A percentile compares a stretch with the other conserved stretches of the same genome.
Conservation (phyloP, 2,113 vertebrate species). For the Ibidorhyncha struthersii region DNA sequence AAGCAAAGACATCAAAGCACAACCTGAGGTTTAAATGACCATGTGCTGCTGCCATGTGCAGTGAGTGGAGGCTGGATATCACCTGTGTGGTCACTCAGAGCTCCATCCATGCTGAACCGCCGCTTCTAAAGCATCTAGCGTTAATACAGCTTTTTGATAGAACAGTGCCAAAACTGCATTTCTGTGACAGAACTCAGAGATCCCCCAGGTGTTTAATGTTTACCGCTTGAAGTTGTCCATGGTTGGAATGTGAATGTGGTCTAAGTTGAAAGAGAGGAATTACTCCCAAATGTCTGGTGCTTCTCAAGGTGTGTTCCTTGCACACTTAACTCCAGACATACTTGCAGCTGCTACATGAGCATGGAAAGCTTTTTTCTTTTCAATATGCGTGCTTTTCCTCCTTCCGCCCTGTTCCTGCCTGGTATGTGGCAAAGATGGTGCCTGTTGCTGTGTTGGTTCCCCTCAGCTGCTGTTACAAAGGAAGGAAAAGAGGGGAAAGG, state of each 20-base stretch:
- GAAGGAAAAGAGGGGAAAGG: neutral
- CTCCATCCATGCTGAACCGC: neutral
- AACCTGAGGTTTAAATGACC: neutral
- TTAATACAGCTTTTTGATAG: neutral
- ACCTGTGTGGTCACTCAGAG: neutral
- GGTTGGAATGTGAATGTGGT: neutral
- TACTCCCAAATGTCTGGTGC: neutral
- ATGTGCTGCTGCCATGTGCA: neutral
- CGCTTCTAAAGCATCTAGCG: neutral
- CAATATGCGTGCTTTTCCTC: neutral
- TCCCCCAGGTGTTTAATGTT: neutral
- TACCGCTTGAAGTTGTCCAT: accelerated
- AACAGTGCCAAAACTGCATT: neutral
- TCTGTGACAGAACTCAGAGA: neutral
- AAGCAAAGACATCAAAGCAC: neutral
- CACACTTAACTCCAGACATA: neutral
- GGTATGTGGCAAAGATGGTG: neutral
- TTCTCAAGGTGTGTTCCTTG: neutral
- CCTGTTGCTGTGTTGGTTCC: neutral
- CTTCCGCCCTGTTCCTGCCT: neutral
- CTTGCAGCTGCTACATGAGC: neutral
- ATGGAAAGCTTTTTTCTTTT: neutral
- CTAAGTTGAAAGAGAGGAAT: neutral
- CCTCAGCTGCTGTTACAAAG: neutral
- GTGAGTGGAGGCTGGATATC: neutral